A percentile compares a stretch with the other conserved stretches of the same genome.
phyloP scores from a whole-genome alignment of 35 echinoderm and acorn worm species.

The Chiridota heheva region DNA sequence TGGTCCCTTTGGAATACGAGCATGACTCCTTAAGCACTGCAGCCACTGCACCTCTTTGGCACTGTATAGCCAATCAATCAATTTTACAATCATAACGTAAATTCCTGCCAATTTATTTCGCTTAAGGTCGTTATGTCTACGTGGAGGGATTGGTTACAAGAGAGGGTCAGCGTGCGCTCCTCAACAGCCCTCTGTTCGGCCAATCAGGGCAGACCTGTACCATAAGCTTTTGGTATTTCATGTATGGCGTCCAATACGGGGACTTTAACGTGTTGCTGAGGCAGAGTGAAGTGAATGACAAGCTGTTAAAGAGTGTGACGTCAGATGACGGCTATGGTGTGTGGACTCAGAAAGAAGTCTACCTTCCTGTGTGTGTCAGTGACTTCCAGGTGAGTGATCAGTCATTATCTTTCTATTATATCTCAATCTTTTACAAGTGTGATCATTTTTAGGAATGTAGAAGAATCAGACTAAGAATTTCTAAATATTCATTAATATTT shows the following conservation, averaged over 20 bases:
- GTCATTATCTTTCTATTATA: no score
- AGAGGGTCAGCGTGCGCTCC: constrained; percentile 45
- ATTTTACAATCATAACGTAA: not conserved
- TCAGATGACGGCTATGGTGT: constrained; percentile 33
- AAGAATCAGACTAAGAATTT: no score
- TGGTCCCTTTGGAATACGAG: no score
- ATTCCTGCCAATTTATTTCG: not conserved
- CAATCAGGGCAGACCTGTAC: constrained; percentile 59
- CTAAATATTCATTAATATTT: no score
- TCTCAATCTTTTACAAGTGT: no score
- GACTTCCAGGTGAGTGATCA: constrained; percentile 79
- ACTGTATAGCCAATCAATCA: no score
- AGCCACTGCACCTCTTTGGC: no score
- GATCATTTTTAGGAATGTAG: no score
- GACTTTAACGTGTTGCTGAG: constrained; percentile 36
- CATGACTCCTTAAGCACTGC: no score
- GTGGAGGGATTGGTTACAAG: constrained; percentile 56
- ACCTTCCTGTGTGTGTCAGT: constrained; percentile 53
- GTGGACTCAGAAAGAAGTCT: constrained; percentile 62
- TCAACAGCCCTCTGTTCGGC: constrained; percentile 55
- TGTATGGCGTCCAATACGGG: constrained; percentile 62
- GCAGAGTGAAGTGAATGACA: constrained; percentile 29
- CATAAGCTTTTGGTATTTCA: constrained; percentile 79
- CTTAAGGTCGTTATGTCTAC: constrained; percentile 71
- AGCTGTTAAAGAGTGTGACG: constrained; percentile 39